phyloP scores from a whole-genome alignment of 2,888 invertebrate species.

The Bedellia somnulentella region DNA sequence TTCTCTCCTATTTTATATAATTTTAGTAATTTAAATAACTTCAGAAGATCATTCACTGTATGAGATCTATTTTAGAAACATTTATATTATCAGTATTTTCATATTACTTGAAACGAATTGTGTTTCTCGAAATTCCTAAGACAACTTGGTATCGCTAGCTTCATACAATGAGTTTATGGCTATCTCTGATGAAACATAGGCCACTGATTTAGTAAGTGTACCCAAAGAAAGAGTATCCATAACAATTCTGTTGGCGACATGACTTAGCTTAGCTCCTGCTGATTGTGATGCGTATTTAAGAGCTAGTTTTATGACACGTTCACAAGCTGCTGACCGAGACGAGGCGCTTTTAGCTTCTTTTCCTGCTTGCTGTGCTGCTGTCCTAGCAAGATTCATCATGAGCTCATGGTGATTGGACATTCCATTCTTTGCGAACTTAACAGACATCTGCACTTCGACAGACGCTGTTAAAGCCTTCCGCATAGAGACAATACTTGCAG shows the following conservation, averaged over 20 bases:
- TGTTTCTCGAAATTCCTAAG: too few species aligned
- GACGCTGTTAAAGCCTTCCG: constrained; percentile 48
- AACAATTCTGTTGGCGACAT: constrained; percentile 45
- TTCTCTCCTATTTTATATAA: too few species aligned
- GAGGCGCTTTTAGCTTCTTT: constrained; percentile 49
- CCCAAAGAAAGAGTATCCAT: too few species aligned
- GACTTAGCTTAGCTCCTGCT: constrained; percentile 41
- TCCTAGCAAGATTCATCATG: constrained; percentile 54
- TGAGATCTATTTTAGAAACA: too few species aligned
- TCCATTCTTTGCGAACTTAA: constrained; percentile 41
- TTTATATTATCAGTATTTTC: too few species aligned
- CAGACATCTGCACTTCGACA: constrained; percentile 51
- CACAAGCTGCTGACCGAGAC: constrained; percentile 43
- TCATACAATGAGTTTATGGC: too few species aligned
- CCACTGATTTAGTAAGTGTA: too few species aligned
- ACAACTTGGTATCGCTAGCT: too few species aligned
- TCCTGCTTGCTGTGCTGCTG: constrained; percentile 51
- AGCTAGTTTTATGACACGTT: constrained; percentile 41
- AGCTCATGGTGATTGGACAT: constrained; percentile 49
- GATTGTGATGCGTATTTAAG: constrained; percentile 48
- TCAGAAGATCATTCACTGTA: too few species aligned
- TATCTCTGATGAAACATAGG: too few species aligned
- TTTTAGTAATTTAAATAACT: too few species aligned
- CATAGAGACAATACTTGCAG: constrained; percentile 48
- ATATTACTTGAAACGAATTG: too few species aligned